Percentiles rank a stretch among this genome's conserved stretches.
Conservation (phyloP, 2,797 vertebrate species). For the Sparus aurata region DNA sequence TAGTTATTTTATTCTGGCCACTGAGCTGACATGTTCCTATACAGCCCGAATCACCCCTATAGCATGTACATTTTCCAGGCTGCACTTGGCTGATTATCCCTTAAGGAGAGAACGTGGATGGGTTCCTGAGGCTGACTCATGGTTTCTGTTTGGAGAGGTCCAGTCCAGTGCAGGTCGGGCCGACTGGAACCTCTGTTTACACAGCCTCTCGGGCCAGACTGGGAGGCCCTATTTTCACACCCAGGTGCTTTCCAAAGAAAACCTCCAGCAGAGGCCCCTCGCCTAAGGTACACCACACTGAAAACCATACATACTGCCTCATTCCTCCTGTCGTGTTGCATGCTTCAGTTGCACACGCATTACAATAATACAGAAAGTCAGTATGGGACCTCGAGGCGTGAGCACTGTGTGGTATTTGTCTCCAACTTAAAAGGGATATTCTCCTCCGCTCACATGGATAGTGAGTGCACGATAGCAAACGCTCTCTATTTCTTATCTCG, state of each 20-base stretch:
- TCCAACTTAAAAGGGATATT: conserved; percentile 52
- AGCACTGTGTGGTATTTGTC: conserved; percentile 34
- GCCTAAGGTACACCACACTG: conserved; percentile 74
- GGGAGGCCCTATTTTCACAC: conserved; percentile 85
- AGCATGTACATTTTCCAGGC: conserved; percentile 75
- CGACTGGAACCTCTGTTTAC: conserved; percentile 80
- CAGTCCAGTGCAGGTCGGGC: conserved; percentile 70
- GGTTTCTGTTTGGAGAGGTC: conserved; percentile 84
- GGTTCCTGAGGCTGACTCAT: conserved; percentile 84
- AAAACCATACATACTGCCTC: conserved; percentile 77
- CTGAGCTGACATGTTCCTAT: conserved; percentile 17
- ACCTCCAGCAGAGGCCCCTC: conserved; percentile 80
- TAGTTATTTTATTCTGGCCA: no score
- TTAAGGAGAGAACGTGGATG: conserved; percentile 75
- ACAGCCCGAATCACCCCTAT: conserved; percentile 46
- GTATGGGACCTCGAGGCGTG: conserved; percentile 36
- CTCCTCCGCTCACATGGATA: conserved; percentile 40
- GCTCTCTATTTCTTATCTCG: conserved; percentile 59
- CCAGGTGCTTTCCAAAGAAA: conserved; percentile 86
- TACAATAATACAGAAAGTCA: conserved; percentile 55
- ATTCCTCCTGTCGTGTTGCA: conserved; percentile 60
- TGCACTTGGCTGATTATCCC: conserved; percentile 73
- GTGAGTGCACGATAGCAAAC: conserved; percentile 40
- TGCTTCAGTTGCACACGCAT: conserved; percentile 58
- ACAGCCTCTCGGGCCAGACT: conserved; percentile 83